Conservation (phyloP, 2,797 vertebrate genomes). For the Fistularia tabacaria region DNA sequence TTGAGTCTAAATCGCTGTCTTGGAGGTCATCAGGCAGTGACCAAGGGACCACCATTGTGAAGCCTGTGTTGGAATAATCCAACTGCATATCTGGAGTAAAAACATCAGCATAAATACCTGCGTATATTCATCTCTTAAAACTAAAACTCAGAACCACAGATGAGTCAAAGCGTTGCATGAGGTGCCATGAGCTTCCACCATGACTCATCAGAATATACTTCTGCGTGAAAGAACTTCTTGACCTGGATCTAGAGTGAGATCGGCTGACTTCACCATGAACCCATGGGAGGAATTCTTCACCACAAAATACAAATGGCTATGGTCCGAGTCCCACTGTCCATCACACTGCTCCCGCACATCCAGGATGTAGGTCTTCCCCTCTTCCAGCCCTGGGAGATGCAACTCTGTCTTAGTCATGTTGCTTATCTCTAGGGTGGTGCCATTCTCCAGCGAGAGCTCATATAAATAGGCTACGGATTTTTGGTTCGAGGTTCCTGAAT, state of each 20-base stretch:
- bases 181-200: too few species aligned
- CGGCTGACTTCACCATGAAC: constrained; percentile 5
- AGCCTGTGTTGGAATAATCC: neutral
- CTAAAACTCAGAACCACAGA: too few species aligned
- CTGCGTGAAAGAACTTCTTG: neutral
- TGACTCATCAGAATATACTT: too few species aligned
- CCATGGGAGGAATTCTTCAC: neutral
- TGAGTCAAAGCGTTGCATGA: too few species aligned
- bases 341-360: constrained; percentile 65
- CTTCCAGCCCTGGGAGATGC: constrained; percentile 35
- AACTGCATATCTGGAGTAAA: constrained; percentile 17
- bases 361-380: constrained; percentile 50
- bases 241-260: neutral
- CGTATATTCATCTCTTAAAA: too few species aligned
- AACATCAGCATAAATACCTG: too few species aligned
- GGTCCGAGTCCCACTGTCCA: constrained; percentile 25
- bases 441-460: constrained; percentile 45
- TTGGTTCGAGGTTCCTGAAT: neutral
- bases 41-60: constrained; percentile 61
- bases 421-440: constrained; percentile 33
- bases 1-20: constrained; percentile 25
- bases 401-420: constrained; percentile 18
- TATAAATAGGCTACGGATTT: constrained; percentile 41
- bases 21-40: constrained; percentile 24
- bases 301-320: constrained; percentile 30